Evolutionary conservation across 1,140 invertebrate species (phyloP), one percentile per base, ranked within the genome.

Genomic region (Andrena cerasifolii): DNA sequence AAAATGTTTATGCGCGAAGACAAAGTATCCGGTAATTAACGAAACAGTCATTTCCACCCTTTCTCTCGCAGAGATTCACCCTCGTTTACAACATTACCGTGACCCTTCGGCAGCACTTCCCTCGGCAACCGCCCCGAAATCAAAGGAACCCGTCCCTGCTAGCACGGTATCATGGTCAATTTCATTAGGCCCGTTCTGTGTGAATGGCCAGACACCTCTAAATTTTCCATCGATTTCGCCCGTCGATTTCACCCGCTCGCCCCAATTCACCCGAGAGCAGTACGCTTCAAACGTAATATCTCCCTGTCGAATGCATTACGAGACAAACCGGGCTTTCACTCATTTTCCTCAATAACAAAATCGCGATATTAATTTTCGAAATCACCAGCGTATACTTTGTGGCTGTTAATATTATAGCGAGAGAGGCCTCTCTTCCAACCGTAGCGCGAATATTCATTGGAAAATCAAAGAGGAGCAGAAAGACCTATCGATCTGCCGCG

Each of bases 101-200:
- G 72, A 80, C 82, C 72, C 72, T 84, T 84, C 82, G 72, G 56
- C 61, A 45, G 61, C 82, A 80, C 73, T 84, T 83, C 82, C 43
- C 77, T 72, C 62, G 53, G 62, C 65, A 66, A 56, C 71, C 79
- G 33, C 68, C 70, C 83, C 56, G 58, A 83, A 84, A 84, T 84
- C 82, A 84, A 84, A 84, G 83, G 82, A 84, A 80, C n/a, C n/a
- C 72, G 33, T 68, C 77, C 45, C 62, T 68, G 49, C 82, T 73
- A 65, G 67, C 24, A 54, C 63, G 47, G 78, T 84, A 84, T 84
- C 83, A 84, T 78, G 83, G 78, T 84, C 83, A 84, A 84, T 84
- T 84, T 80, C 82, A 84, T 84, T 84, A 84, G 63, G n/a, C 51
- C 47, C n/a, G 72, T 61, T 33, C 65, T 80, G 73, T 65, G 78